Conservation (phyloP, 53 echinoderm and acorn worm species). For the Mesocentrotus franciscanus region DNA sequence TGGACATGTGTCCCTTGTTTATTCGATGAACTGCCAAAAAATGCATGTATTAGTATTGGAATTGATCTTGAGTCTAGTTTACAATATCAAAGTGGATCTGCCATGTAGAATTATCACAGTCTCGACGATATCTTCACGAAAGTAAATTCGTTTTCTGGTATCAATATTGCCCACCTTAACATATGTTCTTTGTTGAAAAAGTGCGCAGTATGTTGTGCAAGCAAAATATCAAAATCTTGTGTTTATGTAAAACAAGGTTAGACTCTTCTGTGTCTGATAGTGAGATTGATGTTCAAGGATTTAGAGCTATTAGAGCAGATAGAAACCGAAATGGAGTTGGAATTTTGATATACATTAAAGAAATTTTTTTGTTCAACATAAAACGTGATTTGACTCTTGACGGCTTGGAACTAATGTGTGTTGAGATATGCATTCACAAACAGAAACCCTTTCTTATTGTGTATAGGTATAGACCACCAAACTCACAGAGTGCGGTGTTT, state of each 20-base stretch:
- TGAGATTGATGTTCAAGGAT: neutral
- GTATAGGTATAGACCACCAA: constrained; percentile 1
- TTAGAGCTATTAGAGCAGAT: neutral
- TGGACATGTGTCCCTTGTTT: neutral
- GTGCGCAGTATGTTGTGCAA: neutral
- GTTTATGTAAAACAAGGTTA: neutral
- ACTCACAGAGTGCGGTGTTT: neutral
- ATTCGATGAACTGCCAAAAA: neutral
- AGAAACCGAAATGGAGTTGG: neutral
- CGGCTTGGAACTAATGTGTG: too few relatives aligned
- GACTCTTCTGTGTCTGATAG: neutral
- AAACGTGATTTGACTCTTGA: neutral
- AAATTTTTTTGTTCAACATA: neutral
- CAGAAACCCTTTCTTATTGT: too few relatives aligned
- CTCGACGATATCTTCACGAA: neutral
- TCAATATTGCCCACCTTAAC: neutral
- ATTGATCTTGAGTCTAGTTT: neutral
- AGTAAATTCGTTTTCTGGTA: neutral
- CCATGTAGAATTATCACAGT: neutral
- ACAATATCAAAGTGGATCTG: neutral
- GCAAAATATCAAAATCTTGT: too few relatives aligned
- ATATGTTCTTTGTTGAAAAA: neutral
- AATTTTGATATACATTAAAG: neutral
- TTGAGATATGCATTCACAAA: neutral
- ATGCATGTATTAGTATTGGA: neutral